A percentile compares a stretch with the other conserved stretches of the same genome.
These are phyloP conservation scores for Phrynocephalus vlangalii DNA, from an alignment of 2,797 vertebrate species.

Conservation along the genomic window DNA sequence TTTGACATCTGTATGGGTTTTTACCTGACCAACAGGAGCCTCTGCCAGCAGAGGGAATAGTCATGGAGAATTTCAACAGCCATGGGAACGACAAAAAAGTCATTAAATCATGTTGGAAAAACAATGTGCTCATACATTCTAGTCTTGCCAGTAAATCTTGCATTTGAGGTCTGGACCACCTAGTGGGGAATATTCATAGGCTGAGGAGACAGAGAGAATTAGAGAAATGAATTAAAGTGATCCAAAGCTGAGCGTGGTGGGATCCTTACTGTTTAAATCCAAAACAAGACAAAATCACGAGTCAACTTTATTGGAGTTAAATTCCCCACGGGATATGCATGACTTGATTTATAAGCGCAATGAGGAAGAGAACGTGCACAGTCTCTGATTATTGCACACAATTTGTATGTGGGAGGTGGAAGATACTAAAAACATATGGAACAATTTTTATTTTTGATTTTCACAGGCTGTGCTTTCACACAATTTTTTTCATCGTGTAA, in stretches of 20 bases:
- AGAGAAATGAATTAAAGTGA: conserved; percentile 71
- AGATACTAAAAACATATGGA: conserved; percentile 76
- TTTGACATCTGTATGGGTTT: conserved; percentile 76
- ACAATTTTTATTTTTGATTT: conserved; percentile 52
- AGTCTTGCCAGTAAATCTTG: conserved; percentile 76
- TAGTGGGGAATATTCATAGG: conserved; percentile 58
- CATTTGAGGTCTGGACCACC: conserved; percentile 72
- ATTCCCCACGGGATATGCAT: conserved; percentile 56
- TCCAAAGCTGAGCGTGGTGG: conserved; percentile 59
- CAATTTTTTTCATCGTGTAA: conserved; percentile 67
- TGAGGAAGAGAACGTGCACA: conserved; percentile 61
- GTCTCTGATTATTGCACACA: conserved; percentile 68
- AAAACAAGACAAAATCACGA: conserved; percentile 52
- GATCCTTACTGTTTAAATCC: conserved; percentile 68
- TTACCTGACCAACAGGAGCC: conserved; percentile 77
- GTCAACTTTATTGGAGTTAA: conserved; percentile 61
- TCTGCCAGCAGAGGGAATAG: conserved; percentile 74
- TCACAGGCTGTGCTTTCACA: conserved; percentile 68
- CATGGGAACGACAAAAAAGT: conserved; percentile 72
- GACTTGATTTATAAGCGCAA: conserved; percentile 67
- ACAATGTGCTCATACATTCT: conserved; percentile 73
- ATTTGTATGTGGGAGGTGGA: conserved; percentile 75
- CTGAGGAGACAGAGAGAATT: conserved; percentile 55
- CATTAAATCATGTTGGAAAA: conserved; percentile 79
- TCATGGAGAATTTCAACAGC: conserved; percentile 76